Base-by-base conservation (phyloP, 2,797 vertebrate species). In the Cichlasoma orientale region DNA sequence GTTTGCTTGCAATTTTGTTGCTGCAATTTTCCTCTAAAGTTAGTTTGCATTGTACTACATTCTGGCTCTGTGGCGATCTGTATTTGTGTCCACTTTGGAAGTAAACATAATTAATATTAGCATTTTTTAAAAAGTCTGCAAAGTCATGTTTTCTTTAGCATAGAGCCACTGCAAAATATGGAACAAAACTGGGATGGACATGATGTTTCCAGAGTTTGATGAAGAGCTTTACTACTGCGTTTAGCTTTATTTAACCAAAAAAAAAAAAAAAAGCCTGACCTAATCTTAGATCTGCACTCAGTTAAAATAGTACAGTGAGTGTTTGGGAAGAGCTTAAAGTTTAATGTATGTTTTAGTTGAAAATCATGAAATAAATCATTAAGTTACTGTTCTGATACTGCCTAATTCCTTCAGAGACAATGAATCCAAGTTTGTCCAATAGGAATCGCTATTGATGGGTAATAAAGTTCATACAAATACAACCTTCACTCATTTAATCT, bases 401-500 rank as follows among this genome's bases (percentile, higher is more conserved):
- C 1, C 12, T 38, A 4, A 72, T 54, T 54, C 12, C 84, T 14
- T 3, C 55, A 25, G 27, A 61, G 55, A 69, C 19, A 12, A 44
- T 2, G 8, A 12, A 16, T 36, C 50, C 72, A 18, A 3, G 53
- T 31, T 21, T 29, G n/a, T 56, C 36, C 44, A 25, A 3, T 31
- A 21, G 19, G 23, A 10, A 75, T 70, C 31, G 73, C 4, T 54
- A 31, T 36, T 55, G 63, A 71, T 25, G 59, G 74, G 12, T 18
- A 77, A 82, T 53, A 78, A 78, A 84, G 77, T 84, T 86, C 55
- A 74, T 56, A 47, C 61, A 70, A 73, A 86, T 27, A 77, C 52
- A 47, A 68, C 21, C 55, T 36, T 41, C 47, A 31, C 6, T 44
- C 50, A 55, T 57, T 33, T 38, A 57, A 52, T 8, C 21, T 27